Conservation (phyloP, 2,888 invertebrate species). For the Andricus quercusramuli region DNA sequence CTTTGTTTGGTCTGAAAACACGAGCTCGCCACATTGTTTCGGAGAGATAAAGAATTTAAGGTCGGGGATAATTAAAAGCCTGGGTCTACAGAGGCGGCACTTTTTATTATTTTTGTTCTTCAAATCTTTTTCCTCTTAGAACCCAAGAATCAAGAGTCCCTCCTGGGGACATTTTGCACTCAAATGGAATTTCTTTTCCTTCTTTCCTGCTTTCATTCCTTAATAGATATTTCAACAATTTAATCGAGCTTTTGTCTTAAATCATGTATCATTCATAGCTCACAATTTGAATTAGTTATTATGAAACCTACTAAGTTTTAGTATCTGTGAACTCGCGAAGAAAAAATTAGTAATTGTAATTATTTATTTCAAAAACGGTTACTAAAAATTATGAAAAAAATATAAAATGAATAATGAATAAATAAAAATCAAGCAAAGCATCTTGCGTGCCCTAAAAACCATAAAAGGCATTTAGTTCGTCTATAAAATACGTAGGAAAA, state of each 20-base stretch:
- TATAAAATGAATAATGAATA: no score
- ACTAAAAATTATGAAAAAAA: no score
- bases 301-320: no score
- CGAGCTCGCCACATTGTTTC: conserved; percentile 81
- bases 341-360: no score
- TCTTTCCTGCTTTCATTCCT: neutral
- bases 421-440: no score
- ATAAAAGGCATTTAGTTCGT: no score
- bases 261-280: no score
- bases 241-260: neutral
- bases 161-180: neutral
- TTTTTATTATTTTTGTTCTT: conserved; percentile 40
- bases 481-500: no score
- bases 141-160: neutral
- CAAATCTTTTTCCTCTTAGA: neutral
- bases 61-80: conserved; percentile 82
- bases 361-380: no score
- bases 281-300: no score
- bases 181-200: neutral
- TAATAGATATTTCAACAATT: neutral
- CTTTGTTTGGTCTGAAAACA: conserved; percentile 86
- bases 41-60: conserved; percentile 85
- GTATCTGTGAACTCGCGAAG: no score
- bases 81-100: conserved; percentile 42
- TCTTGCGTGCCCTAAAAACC: no score